Percentiles rank a stretch among this genome's conserved stretches.
phyloP scores from a whole-genome alignment of 2,888 invertebrate genomes.

The Mesorhabditis spiculigera region DNA sequence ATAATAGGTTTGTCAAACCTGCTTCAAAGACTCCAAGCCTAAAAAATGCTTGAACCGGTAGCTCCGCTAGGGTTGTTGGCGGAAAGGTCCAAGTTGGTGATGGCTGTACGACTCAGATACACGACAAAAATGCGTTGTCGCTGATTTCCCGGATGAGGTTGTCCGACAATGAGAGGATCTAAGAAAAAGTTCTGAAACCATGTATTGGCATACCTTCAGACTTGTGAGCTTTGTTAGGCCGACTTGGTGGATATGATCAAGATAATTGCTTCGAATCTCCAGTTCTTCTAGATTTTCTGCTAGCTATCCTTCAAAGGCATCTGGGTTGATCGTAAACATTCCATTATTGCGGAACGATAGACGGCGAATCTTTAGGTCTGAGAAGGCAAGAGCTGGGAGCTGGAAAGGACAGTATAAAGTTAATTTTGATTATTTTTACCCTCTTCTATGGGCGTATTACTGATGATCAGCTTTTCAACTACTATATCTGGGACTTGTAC shows the following conservation, averaged over 20 bases:
- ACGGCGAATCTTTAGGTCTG: conserved; percentile 40
- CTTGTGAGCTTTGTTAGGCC: conserved; percentile 29
- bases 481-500: conserved; percentile 28
- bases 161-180: conserved; percentile 31
- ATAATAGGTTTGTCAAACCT: not conserved
- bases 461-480: conserved; percentile 27
- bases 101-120: conserved; percentile 34
- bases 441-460: conserved; percentile 46
- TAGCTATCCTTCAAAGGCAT: conserved; percentile 42
- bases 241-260: conserved; percentile 35
- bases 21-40: conserved; percentile 9
- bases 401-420: conserved; percentile 16
- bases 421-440: too few relatives aligned
- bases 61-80: conserved; percentile 29
- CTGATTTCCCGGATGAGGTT: conserved; percentile 41
- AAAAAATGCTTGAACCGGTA: not conserved
- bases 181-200: not conserved
- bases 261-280: conserved; percentile 44
- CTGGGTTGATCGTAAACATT: conserved; percentile 35
- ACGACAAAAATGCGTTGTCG: conserved; percentile 43
- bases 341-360: conserved; percentile 48
- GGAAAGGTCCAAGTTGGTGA: conserved; percentile 41
- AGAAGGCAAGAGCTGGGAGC: conserved; percentile 46
- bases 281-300: conserved; percentile 38
- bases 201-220: conserved; percentile 10